Conservation (phyloP, 1,140 invertebrate species). For the Bombus picipes region DNA sequence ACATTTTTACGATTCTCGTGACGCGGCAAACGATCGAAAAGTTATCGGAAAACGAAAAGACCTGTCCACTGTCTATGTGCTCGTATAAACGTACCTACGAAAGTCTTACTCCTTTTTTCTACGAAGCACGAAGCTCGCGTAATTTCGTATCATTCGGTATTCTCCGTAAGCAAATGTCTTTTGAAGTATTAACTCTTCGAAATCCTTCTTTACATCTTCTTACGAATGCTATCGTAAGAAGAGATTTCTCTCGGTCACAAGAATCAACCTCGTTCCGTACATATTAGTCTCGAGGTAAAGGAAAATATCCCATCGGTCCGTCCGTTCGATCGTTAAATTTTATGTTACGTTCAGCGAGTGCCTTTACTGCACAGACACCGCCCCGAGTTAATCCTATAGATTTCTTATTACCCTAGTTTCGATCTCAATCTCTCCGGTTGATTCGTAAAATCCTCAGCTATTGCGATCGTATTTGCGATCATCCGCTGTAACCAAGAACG, state of each 20-base stretch:
- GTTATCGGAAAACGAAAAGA: too few relatives aligned
- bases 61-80: too few relatives aligned
- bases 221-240: not conserved
- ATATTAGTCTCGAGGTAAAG: slow-evolving; percentile 13
- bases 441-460: not conserved
- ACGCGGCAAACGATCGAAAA: not conserved
- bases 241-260: not conserved
- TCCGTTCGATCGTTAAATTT: slow-evolving; percentile 40
- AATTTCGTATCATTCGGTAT: not conserved
- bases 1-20: not conserved
- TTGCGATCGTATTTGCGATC: not conserved
- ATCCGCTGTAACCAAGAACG: slow-evolving; percentile 15
- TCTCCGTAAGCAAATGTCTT: not conserved
- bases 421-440: not conserved
- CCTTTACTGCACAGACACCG: not conserved
- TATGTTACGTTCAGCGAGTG: slow-evolving; percentile 18
- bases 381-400: slow-evolving; percentile 25
- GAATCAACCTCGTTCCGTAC: not conserved
- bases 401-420: slow-evolving; percentile 28
- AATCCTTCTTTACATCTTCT: not conserved
- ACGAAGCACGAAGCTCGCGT: not conserved
- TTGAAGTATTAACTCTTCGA: too few relatives aligned
- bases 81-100: not conserved
- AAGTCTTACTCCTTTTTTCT: not conserved
- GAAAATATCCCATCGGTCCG: slow-evolving; percentile 24